phyloP scores from a whole-genome alignment of 2,113 vertebrate species.

The Puffinus mauretanicus region DNA sequence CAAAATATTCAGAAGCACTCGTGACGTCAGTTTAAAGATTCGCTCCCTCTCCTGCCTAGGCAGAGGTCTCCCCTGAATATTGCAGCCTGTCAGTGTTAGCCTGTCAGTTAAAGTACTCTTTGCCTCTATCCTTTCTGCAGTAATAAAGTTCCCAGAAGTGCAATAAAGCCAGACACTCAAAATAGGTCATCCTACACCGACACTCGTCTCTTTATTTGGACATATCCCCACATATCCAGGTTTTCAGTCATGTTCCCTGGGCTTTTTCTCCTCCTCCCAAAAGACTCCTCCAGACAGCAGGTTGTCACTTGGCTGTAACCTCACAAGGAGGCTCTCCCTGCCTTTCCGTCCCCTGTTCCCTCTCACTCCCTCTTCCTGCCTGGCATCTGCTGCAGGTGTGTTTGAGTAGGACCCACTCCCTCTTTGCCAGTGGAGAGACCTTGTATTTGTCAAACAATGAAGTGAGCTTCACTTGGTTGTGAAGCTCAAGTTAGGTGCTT shows the following conservation, averaged over 20 bases:
- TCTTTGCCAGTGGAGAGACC: not conserved
- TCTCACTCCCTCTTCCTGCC: not conserved
- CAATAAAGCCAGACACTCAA: not conserved
- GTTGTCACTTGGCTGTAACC: not conserved
- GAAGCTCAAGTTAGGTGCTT: not conserved
- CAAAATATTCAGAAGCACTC: not conserved
- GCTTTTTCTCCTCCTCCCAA: not conserved
- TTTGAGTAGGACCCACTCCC: not conserved
- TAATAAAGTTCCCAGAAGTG: not conserved
- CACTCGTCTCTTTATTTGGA: not conserved
- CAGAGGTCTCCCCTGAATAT: not conserved
- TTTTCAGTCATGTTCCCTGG: not conserved
- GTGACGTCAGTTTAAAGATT: not conserved
- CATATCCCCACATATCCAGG: not conserved
- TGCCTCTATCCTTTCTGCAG: not conserved
- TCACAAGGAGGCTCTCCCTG: not conserved
- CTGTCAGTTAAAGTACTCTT: not conserved
- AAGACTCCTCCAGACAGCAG: not conserved
- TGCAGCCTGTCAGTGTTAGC: accelerated
- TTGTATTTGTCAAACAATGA: not conserved
- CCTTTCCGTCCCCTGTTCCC: accelerated
- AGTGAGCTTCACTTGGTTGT: not conserved
- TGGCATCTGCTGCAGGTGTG: not conserved
- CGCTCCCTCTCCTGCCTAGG: not conserved
- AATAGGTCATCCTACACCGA: not conserved